Evolutionary conservation across 2,113 vertebrate genomes (phyloP), one percentile per base, ranked within the genome.

Genomic region (Archilochus colubris): DNA sequence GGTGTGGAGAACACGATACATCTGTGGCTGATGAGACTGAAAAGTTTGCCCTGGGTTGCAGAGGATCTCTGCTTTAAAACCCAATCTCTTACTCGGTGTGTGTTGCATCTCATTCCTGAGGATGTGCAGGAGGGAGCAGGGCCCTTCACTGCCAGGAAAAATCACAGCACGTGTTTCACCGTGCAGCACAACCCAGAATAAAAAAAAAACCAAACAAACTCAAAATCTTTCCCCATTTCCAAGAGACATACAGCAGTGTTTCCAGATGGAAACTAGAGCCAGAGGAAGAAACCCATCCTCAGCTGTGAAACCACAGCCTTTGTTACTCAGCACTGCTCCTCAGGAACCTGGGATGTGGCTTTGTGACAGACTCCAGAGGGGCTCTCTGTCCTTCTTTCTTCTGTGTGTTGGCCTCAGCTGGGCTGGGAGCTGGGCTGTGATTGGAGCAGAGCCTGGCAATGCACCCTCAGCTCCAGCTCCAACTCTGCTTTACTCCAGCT

Each of bases 11-110:
- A 48, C 31, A 50, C 10, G 5, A 7, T 0, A 4, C 74, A 55
- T 24, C 46, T 55, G 55, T 31, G 82, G 89, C 74, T 87, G 86
- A 58, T 3, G 6, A 38, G n/a, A 57, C 13, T 28, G 33, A 66
- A 43, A 82, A 70, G 43, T 38, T 18, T 6, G 9, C 23, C 53
- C 27, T 0, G 2, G 70, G 53, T 54, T 64, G 73, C 68, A 81
- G 50, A 36, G 0, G 0, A 55, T 58, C 62, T 57, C 78, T 68
- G 67, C 58, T 63, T 54, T 62, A 72, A 91, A 91, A 50, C 22
- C 57, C 7, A 0, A 20, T 13, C 66, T 59, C 75, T 55, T 5
- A 0, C 33, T 82, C 0, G 0, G 13, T 10, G 54, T 3, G 20
- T 12, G 15, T 11, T 75, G 14, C 28, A 51, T 58, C 23, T 28